These are phyloP conservation scores for Pseudorhombus dupliciocellatus DNA, from an alignment of 2,113 vertebrate species.

Conservation along the genomic window DNA sequence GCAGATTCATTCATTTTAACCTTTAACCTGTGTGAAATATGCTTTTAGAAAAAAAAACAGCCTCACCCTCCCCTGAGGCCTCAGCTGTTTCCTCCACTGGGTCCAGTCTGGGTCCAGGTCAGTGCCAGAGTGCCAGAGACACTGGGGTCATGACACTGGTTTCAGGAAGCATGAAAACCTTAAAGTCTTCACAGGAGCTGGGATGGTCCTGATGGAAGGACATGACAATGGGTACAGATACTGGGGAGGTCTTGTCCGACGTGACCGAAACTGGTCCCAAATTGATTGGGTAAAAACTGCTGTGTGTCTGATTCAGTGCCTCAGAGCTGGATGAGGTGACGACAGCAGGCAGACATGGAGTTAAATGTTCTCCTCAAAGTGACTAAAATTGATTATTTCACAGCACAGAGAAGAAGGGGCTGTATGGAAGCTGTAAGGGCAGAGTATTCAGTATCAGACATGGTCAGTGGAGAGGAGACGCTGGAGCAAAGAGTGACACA, in stretches of 20 bases:
- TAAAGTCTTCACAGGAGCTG: background rate
- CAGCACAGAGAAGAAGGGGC: background rate
- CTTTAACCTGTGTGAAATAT: no score
- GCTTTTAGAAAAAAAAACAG: no score
- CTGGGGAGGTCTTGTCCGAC: no score
- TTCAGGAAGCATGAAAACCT: background rate
- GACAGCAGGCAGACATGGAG: background rate
- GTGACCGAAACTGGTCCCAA: no score
- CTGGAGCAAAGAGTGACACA: background rate
- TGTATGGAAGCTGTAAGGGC: no score
- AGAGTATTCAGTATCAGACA: no score
- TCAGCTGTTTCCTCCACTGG: conserved; percentile 14
- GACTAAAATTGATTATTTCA: background rate
- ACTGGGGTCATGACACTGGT: background rate
- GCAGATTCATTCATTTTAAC: background rate
- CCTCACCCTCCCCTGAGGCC: background rate
- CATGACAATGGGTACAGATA: no score
- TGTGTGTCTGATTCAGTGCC: background rate
- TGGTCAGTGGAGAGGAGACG: conserved; percentile 1
- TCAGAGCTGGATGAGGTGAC: background rate
- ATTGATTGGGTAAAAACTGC: no score
- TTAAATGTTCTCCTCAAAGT: background rate
- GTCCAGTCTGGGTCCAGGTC: background rate
- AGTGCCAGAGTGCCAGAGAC: background rate
- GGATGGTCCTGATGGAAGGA: no score